Evolutionary conservation across 2,113 vertebrate genomes (phyloP).

Genomic region (Alaudala cheleensis): DNA sequence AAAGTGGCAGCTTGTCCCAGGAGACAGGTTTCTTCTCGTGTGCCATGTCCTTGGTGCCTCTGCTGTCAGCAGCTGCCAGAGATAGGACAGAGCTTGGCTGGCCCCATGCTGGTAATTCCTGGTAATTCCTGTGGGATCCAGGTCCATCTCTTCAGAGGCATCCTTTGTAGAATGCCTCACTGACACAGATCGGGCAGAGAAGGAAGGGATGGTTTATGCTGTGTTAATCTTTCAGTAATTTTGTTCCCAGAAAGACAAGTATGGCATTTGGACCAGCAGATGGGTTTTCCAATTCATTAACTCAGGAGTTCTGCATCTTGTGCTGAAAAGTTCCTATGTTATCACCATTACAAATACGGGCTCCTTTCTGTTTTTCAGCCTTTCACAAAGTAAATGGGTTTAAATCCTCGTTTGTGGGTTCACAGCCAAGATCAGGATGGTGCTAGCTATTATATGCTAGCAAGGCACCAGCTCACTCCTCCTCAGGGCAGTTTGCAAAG

Average conservation of each 20-base stretch:
- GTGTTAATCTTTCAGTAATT: background rate
- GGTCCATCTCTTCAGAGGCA: background rate
- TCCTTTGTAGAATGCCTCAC: background rate
- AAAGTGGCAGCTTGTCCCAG: background rate
- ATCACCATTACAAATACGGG: background rate
- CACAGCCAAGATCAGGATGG: background rate
- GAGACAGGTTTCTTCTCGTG: background rate
- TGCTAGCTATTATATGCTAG: background rate
- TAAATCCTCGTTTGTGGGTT: background rate
- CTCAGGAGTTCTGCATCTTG: background rate
- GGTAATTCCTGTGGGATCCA: background rate
- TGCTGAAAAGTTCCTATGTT: background rate
- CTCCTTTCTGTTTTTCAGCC: background rate
- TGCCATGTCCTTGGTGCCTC: background rate
- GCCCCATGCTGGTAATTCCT: background rate
- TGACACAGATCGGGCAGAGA: background rate
- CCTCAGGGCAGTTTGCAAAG: background rate
- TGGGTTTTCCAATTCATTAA: background rate
- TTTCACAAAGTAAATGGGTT: background rate
- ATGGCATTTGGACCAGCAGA: background rate
- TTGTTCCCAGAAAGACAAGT: background rate
- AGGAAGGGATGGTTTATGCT: background rate
- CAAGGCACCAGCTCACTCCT: background rate
- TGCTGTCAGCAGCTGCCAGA: rapidly evolving
- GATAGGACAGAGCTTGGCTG: background rate